Evolutionary conservation across 1,140 invertebrate genomes (phyloP), one percentile per base, ranked within the genome.

Genomic region (Onthophagus taurus): DNA sequence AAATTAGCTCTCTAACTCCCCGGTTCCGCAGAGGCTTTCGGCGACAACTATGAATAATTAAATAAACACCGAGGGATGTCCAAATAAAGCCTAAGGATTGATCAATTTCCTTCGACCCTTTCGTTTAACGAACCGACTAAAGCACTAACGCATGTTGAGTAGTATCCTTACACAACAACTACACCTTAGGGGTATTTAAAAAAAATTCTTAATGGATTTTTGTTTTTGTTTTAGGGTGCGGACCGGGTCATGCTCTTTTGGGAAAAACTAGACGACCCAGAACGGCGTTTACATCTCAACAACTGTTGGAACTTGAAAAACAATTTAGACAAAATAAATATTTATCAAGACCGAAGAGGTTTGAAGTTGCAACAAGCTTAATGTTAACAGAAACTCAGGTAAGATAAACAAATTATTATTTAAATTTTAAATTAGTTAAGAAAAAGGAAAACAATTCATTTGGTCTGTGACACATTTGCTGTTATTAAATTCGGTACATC

Each of bases 291-390:
- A 98, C 95, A 0, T 94, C 88, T 9, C 94, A 99, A 65, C 96
- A 99, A 63, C 78, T 99, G 14, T 72, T 98, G 44, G 95, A 99
- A 70, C 69, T 99, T 55, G 96, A 99, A 68, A 90, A 96, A 67
- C 94, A 99, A 69, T 99, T 99, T 69, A 78, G 90, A 37, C 89
- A 97, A 72, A 98, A 97, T 72, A 99, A 98, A 69, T 99, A 99
- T 71, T 77, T 99, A 13, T 98, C 94, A 19, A 74, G 96, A 55
- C 96, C 96, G 1, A 97, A 97, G 69, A 74, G 96, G 59, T 99
- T 97, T 63, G 95, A 99, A 72, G 94, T 99, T 5, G 96, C 96
- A 23, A 97, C 94, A 14, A 91, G 89, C 31, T 68, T 99, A 36
- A 93, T 95, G 87, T 76, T 99, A 2, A 98, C 93, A 6, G 96